Percentiles rank a stretch among this genome's conserved stretches.
Conservation (phyloP, 2,888 invertebrate species). For the Belgica antarctica region DNA sequence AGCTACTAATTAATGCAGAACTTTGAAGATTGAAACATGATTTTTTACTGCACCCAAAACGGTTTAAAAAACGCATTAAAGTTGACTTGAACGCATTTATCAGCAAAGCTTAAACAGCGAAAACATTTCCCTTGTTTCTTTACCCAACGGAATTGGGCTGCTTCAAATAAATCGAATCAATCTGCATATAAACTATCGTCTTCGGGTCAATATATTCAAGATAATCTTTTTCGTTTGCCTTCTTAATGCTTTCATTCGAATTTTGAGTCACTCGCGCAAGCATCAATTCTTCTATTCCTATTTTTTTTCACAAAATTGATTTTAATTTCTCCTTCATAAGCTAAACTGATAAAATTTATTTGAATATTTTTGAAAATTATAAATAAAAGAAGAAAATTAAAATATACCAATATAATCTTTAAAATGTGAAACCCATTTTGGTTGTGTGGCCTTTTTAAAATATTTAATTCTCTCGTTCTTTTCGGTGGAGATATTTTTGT, state of each 20-base stretch:
- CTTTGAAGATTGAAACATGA: too few species aligned
- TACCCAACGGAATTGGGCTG: too few species aligned
- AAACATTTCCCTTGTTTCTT: too few species aligned
- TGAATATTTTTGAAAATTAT: conserved; percentile 31
- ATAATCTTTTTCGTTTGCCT: not conserved
- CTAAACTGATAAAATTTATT: conserved; percentile 38
- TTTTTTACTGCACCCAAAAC: too few species aligned
- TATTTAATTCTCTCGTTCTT: not conserved
- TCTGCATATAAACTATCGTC: conserved; percentile 37
- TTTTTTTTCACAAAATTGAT: conserved; percentile 28
- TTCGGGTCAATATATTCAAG: conserved; percentile 12
- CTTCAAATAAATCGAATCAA: not conserved
- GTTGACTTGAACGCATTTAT: too few species aligned
- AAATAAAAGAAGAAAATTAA: conserved; percentile 7
- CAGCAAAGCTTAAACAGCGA: too few species aligned
- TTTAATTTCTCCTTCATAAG: conserved; percentile 38
- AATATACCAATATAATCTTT: not conserved
- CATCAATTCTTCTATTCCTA: not conserved
- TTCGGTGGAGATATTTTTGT: not conserved
- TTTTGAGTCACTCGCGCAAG: not conserved
- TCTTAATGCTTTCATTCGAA: conserved; percentile 34
- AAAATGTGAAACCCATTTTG: conserved; percentile 14
- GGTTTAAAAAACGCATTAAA: too few species aligned
- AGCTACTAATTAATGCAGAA: too few species aligned
- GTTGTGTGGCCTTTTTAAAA: conserved; percentile 36